Evolutionary conservation across 2,797 vertebrate species (phyloP), one percentile per base, ranked within the genome.

Genomic region (Enteromius afrohamiltoni): DNA sequence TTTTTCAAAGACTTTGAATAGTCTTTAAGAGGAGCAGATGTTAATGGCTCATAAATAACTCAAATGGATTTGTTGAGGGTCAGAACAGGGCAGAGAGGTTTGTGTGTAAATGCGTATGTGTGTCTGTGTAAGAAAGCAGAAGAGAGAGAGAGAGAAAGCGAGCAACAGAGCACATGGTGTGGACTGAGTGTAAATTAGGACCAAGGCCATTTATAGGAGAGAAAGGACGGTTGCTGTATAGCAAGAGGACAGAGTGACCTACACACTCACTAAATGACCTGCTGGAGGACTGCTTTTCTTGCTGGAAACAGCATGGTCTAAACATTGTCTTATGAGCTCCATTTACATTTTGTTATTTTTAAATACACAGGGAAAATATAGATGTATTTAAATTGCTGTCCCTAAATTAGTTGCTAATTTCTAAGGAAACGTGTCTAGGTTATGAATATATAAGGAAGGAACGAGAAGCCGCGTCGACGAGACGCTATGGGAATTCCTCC

Each of bases 121-220:
- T 60, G 37, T 62, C n/a, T 42, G 3, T 34, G 10, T 45, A 64
- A 42, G 75, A 60, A 62, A 77, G 58, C 4, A 45, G 8, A 2
- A 75, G 29, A 29, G 29, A 77, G 55, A 29, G 40, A 70, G 69
- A 47, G 40, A 47, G 42, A 47, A 42, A 70, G 55, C 9, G 13
- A 55, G 23, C 62, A 55, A 17, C 62, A 47, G 11, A 68, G 58
- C 40, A 78, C 29, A 82, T 49, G 71, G 26, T 73, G 64, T 58
- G 60, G 21, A 77, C 53, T 34, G 74, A 64, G 70, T 58, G 53
- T 85, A 70, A 78, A 79, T 82, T 45, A 74, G 69, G 34, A 47
- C 47, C 49, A 53, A 60, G 3, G 49, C 77, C 77, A 75, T 74
- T 58, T 42, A 58, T 60, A 69, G 76, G 45, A 80, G 37, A n/a